Conservation (phyloP, 2,113 vertebrate species). For the Pedionomus torquatus region DNA sequence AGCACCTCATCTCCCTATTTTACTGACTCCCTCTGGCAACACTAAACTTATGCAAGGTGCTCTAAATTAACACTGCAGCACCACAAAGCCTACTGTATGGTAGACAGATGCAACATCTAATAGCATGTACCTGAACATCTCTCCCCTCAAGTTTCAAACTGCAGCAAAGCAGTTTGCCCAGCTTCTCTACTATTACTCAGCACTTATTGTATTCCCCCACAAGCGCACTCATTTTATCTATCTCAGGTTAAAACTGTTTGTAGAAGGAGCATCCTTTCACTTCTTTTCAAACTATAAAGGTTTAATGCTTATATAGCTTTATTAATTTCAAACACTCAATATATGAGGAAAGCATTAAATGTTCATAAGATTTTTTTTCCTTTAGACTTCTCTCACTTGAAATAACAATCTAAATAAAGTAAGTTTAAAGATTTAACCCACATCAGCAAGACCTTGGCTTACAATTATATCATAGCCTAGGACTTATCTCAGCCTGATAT, state of each 20-base stretch:
- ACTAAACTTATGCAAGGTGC: accelerated
- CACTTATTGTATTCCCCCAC: not conserved
- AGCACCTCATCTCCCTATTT: not conserved
- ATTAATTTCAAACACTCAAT: not conserved
- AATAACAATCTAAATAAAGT: not conserved
- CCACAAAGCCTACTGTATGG: not conserved
- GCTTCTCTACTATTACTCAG: not conserved
- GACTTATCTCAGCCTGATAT: not conserved
- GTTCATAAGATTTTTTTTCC: not conserved
- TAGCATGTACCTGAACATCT: not conserved
- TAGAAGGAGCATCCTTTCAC: not conserved
- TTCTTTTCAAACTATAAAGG: not conserved
- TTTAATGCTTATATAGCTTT: not conserved
- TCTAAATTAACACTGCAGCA: not conserved
- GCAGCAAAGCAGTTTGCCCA: not conserved
- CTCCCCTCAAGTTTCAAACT: not conserved
- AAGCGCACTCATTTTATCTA: not conserved
- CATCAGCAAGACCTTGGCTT: not conserved
- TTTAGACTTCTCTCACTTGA: not conserved
- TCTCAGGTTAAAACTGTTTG: not conserved
- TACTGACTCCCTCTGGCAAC: not conserved
- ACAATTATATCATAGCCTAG: accelerated
- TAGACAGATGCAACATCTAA: not conserved
- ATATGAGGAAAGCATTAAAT: not conserved
- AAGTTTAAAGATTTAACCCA: not conserved